These are phyloP conservation scores for Drosophila subquinaria DNA, from an alignment of 2,888 invertebrate species.

Conservation along the genomic window DNA sequence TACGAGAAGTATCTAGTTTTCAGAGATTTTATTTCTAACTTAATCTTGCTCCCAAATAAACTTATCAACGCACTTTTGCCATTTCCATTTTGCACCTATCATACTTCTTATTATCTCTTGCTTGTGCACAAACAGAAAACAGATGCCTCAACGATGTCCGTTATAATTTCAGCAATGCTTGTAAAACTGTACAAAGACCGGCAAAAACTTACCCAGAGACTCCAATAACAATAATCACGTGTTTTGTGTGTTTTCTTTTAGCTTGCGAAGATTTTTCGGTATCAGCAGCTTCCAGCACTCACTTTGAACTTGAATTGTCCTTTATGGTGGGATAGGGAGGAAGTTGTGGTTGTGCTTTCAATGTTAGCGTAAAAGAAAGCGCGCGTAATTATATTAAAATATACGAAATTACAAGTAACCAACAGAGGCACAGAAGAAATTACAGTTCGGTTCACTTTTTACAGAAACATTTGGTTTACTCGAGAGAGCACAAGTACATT, in stretches of 20 bases:
- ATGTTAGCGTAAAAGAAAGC: slow-evolving; percentile 49
- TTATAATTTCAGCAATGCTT: slow-evolving; percentile 18
- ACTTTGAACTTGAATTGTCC: slow-evolving; percentile 73
- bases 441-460: slow-evolving; percentile 54
- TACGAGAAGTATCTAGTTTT: background rate
- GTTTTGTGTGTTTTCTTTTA: slow-evolving; percentile 15
- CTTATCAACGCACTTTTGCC: background rate
- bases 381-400: slow-evolving; percentile 66
- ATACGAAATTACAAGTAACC: slow-evolving; percentile 32
- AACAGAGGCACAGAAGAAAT: slow-evolving; percentile 51
- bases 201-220: slow-evolving; percentile 59
- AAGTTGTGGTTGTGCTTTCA: slow-evolving; percentile 22
- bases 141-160: background rate
- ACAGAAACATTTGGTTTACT: slow-evolving; percentile 36
- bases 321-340: slow-evolving; percentile 33
- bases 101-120: slow-evolving; percentile 4
- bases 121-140: slow-evolving; percentile 5
- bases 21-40: background rate
- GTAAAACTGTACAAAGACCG: slow-evolving; percentile 50
- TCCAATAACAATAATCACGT: slow-evolving; percentile 38
- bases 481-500: slow-evolving; percentile 31
- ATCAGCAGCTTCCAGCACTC: slow-evolving; percentile 56
- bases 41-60: background rate
- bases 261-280: slow-evolving; percentile 13
- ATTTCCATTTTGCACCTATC: background rate